Evolutionary conservation across 2,797 vertebrate genomes (phyloP).

Genomic region (Siniperca undulata): DNA sequence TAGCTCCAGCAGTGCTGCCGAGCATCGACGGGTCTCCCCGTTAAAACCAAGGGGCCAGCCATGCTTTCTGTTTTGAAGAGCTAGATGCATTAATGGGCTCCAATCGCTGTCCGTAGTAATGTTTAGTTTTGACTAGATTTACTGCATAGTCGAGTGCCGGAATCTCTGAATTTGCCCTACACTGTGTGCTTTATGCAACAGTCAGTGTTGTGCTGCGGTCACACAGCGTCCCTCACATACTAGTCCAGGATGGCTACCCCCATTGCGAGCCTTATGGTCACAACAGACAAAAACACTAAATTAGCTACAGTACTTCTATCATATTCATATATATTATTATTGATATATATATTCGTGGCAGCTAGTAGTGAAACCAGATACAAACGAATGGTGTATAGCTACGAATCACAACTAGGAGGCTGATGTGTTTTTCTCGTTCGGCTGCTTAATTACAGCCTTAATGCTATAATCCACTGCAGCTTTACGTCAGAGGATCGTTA

Average conservation of each 20-base stretch:
- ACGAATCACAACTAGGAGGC: background rate
- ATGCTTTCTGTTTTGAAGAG: background rate
- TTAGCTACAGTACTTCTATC: background rate
- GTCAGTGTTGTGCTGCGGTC: no score
- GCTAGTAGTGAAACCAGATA: background rate
- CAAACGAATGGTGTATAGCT: background rate
- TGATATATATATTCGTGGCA: background rate
- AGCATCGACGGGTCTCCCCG: constrained; percentile 8
- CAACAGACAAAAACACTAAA: background rate
- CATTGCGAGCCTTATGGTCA: background rate
- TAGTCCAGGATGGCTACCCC: background rate
- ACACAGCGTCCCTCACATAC: background rate
- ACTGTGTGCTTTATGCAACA: no score
- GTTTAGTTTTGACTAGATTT: background rate
- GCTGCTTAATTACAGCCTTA: background rate
- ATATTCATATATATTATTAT: no score
- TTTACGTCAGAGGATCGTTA: background rate
- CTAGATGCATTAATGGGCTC: background rate
- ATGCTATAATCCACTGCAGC: background rate
- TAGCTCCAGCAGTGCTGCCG: constrained; percentile 22
- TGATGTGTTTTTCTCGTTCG: background rate
- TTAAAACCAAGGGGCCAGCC: constrained; percentile 18
- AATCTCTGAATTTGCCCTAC: no score
- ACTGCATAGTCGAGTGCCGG: no score
- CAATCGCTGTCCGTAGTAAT: background rate